phyloP scores from a whole-genome alignment of 1,140 invertebrate species.

The Papilio polyxenes region DNA sequence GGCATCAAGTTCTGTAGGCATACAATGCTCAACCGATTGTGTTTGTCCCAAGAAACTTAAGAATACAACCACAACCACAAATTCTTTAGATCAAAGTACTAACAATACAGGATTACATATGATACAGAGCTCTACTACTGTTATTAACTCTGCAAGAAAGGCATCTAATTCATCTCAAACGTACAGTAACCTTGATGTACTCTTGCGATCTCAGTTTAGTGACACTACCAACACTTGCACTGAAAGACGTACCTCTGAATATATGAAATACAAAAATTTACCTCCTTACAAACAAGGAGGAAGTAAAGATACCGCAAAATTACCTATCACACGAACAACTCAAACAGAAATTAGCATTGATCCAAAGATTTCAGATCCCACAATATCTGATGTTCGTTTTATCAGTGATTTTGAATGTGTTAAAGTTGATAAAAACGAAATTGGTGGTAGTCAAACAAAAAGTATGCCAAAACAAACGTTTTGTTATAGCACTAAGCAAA shows the following conservation, averaged over 20 bases:
- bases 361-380: slow-evolving; percentile 68
- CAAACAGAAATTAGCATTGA: slow-evolving; percentile 75
- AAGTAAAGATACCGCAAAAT: slow-evolving; percentile 33
- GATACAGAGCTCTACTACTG: slow-evolving; percentile 40
- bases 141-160: slow-evolving; percentile 42
- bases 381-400: slow-evolving; percentile 65
- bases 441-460: slow-evolving; percentile 43
- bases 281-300: slow-evolving; percentile 36
- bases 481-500: not conserved
- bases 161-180: slow-evolving; percentile 67
- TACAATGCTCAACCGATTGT: slow-evolving; percentile 41
- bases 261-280: slow-evolving; percentile 22
- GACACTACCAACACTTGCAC: slow-evolving; percentile 43
- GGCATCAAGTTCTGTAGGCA: slow-evolving; percentile 43
- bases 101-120: slow-evolving; percentile 43
- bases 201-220: slow-evolving; percentile 45
- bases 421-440: slow-evolving; percentile 55
- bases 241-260: slow-evolving; percentile 38
- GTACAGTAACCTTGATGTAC: slow-evolving; percentile 53
- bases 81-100: slow-evolving; percentile 4
- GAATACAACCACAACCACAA: slow-evolving; percentile 7
- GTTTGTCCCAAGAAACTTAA: slow-evolving; percentile 23
- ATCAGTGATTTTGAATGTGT: slow-evolving; percentile 58
- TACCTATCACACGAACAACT: slow-evolving; percentile 59
- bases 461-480: slow-evolving; percentile 42